Evolutionary conservation across 2,113 vertebrate species (phyloP).

Genomic region (Chaetodon auriga): DNA sequence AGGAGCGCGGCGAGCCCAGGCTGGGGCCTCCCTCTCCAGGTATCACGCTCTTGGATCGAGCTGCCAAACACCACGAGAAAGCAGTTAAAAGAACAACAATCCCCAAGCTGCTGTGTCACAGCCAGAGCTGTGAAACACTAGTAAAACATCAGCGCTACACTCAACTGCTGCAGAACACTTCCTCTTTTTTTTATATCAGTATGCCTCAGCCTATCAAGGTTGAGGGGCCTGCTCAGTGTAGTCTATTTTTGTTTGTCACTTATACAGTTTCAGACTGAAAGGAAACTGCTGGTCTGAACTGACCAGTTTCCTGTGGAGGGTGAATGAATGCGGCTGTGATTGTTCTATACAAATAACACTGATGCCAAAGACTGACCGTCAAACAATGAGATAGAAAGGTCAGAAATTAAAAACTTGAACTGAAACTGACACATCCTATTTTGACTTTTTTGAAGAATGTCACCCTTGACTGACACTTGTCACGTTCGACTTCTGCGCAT

Average conservation of each 20-base stretch:
- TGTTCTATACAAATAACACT: constrained; percentile 24
- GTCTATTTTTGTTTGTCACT: constrained; percentile 43
- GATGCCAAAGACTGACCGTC: not conserved
- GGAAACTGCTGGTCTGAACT: constrained; percentile 67
- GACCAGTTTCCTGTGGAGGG: constrained; percentile 71
- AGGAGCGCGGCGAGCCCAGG: constrained; percentile 43
- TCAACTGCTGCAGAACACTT: constrained; percentile 48
- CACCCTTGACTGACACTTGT: not conserved
- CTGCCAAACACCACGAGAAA: constrained; percentile 76
- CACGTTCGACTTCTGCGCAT: not conserved
- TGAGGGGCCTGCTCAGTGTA: constrained; percentile 11
- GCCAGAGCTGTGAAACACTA: constrained; percentile 11
- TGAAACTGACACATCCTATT: not conserved
- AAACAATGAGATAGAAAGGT: constrained; percentile 12
- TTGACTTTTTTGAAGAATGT: not conserved
- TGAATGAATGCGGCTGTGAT: constrained; percentile 33
- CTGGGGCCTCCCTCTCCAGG: constrained; percentile 80
- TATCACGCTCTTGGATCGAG: constrained; percentile 92
- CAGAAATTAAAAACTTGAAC: not conserved
- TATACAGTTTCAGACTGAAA: constrained; percentile 29
- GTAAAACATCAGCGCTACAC: constrained; percentile 19
- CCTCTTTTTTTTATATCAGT: constrained; percentile 68
- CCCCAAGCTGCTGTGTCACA: constrained; percentile 13
- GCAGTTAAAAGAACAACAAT: constrained; percentile 1
- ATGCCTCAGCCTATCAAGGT: constrained; percentile 45